Evolutionary conservation across 2,113 vertebrate genomes (phyloP), one percentile per base, ranked within the genome.

Genomic region (Hiodon alosoides): DNA sequence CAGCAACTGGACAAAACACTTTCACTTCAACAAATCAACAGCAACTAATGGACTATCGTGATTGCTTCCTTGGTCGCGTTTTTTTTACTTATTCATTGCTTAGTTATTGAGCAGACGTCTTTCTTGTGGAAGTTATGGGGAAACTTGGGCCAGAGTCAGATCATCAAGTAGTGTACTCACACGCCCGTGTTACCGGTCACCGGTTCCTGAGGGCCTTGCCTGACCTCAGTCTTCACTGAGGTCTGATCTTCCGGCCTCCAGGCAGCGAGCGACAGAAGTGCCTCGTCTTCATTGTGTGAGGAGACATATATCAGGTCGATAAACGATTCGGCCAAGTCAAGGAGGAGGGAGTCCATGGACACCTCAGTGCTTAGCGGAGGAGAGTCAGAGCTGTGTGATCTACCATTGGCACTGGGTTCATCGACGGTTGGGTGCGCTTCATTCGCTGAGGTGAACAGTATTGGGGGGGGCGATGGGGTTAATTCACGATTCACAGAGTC

Each of bases 231-330:
- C 46, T 62, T 17, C 8, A 13, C 2, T n/a, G 17, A 10, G 11
- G 53, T 3, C 57, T 72, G 11, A 2, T 76, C 31, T 2, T 57
- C 57, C 58, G 67, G 64, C 50, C 68, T 48, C 46, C 8, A 13
- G 3, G 73, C 64, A 2, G 16, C 54, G 48, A 67, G 65, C 4
- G 60, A 61, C 47, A 16, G 3, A 0, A 62, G 57, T 1, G 6
- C 8, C 6, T 81, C 75, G 2, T 76, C 76, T 0, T 84, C 79
- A 17, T 54, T 46, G 13, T 31, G 31, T 31, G 73, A 79, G 31
- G 76, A 77, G 3, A 67, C 76, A 50, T 64, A 65, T 0, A 11
- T 69, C 13, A 16, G 62, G 5, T 77, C 70, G 13, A 55, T 77
- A 17, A 62, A 53, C 76, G 62, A 77, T 9, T 72, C 16, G 3